Evolutionary conservation across 2,797 vertebrate genomes (phyloP).

Genomic region (Danio aesculapii): DNA sequence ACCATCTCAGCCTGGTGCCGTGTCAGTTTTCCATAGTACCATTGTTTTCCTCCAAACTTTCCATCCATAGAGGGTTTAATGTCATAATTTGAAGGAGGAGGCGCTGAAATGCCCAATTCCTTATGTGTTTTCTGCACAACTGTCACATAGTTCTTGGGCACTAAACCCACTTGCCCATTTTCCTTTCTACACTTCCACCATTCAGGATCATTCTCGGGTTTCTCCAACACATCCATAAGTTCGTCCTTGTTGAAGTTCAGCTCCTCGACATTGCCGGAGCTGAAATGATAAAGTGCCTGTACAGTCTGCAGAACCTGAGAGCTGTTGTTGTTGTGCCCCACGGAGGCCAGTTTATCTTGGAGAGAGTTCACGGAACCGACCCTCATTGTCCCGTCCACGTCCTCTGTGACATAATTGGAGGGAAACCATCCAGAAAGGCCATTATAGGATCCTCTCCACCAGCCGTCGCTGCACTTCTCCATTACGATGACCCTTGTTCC

Average conservation of each 20-base stretch:
- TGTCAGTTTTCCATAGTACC: conserved; percentile 82
- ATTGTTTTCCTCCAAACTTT: conserved; percentile 77
- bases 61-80: conserved; percentile 76
- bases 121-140: conserved; percentile 73
- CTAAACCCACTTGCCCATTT: conserved; percentile 76
- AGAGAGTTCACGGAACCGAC: conserved; percentile 73
- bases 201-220: conserved; percentile 81
- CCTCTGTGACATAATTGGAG: conserved; percentile 81
- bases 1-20: conserved; percentile 81
- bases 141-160: conserved; percentile 81
- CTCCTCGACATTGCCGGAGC: conserved; percentile 80
- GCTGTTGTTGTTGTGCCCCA: conserved; percentile 73
- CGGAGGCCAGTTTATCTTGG: conserved; percentile 76
- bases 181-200: conserved; percentile 82
- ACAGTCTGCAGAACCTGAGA: conserved; percentile 77
- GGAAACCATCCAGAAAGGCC: conserved; percentile 81
- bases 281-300: conserved; percentile 80
- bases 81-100: conserved; percentile 75
- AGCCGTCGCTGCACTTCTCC: conserved; percentile 94
- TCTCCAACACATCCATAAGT: conserved; percentile 82
- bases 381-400: conserved; percentile 71
- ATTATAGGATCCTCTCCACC: conserved; percentile 85
- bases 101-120: conserved; percentile 68
- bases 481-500: conserved; percentile 85
- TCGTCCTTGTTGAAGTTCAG: conserved; percentile 82